These are phyloP conservation scores for Trachymyrmex septentrionalis DNA, from an alignment of 1,140 invertebrate genomes.

Conservation along the genomic window DNA sequence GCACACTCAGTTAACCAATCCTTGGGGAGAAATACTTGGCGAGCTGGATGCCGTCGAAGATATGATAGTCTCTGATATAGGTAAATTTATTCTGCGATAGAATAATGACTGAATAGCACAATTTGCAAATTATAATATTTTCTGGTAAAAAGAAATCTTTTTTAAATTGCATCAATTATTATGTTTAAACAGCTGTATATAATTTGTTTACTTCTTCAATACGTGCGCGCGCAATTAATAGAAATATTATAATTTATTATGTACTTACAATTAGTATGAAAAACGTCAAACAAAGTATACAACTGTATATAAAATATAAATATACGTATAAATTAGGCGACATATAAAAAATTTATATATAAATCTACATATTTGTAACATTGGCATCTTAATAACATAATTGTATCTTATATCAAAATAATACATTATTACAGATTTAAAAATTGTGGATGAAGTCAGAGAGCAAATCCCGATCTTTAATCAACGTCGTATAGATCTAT, in stretches of 20 bases:
- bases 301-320: constrained; percentile 6
- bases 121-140: not conserved
- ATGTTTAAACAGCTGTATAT: not conserved
- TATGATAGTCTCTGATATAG: constrained; percentile 92
- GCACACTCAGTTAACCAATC: constrained; percentile 94
- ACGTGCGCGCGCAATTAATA: not conserved
- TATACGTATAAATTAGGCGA: no score
- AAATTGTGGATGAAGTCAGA: constrained; percentile 91
- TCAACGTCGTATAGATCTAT: constrained; percentile 94
- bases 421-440: constrained; percentile 88
- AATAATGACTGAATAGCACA: not conserved
- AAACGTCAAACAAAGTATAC: not conserved
- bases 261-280: not conserved
- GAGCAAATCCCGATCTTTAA: constrained; percentile 92
- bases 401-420: not conserved
- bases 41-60: constrained; percentile 91
- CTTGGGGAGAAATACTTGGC: constrained; percentile 94
- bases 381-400: not conserved
- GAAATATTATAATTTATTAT: not conserved
- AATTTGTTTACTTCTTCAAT: not conserved
- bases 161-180: not conserved
- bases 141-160: not conserved
- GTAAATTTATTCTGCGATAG: constrained; percentile 82
- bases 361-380: no score
- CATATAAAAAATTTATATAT: no score